phyloP scores from a whole-genome alignment of 1,140 invertebrate species.

The Drosophila takahashii region DNA sequence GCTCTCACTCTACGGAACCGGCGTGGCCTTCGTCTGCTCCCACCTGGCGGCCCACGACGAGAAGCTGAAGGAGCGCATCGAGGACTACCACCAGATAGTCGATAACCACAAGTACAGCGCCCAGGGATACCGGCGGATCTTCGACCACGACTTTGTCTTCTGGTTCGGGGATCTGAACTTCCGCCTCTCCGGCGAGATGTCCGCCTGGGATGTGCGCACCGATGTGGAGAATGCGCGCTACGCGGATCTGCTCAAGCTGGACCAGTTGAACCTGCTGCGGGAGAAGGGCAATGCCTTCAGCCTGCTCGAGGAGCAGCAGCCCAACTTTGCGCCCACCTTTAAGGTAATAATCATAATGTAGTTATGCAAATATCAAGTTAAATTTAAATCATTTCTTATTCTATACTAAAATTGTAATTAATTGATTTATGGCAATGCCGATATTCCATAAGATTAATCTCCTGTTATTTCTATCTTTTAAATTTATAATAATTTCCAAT shows the following conservation, averaged over 20 bases:
- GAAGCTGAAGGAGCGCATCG: constrained; percentile 91
- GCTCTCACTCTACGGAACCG: constrained; percentile 93
- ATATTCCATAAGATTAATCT: no score
- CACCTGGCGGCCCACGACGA: constrained; percentile 96
- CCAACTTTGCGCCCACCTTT: constrained; percentile 94
- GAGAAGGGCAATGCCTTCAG: constrained; percentile 91
- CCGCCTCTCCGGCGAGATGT: constrained; percentile 89
- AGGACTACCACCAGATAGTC: constrained; percentile 95
- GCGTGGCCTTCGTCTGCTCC: constrained; percentile 94
- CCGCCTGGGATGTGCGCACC: constrained; percentile 89
- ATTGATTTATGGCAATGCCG: no score
- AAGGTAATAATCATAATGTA: no score
- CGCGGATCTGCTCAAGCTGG: constrained; percentile 88
- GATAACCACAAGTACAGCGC: constrained; percentile 89
- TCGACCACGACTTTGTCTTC: constrained; percentile 97
- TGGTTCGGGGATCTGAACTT: constrained; percentile 98
- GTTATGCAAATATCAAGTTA: no score
- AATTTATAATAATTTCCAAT: no score
- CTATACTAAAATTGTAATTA: no score
- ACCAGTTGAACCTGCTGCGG: constrained; percentile 90
- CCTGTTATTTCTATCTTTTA: no score
- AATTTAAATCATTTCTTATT: no score
- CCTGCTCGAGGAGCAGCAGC: constrained; percentile 90
- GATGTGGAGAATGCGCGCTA: constrained; percentile 89
- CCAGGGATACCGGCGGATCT: constrained; percentile 90